Evolutionary conservation across 53 echinoderm and acorn worm genomes (phyloP).

Genomic region (Antedon mediterranea): DNA sequence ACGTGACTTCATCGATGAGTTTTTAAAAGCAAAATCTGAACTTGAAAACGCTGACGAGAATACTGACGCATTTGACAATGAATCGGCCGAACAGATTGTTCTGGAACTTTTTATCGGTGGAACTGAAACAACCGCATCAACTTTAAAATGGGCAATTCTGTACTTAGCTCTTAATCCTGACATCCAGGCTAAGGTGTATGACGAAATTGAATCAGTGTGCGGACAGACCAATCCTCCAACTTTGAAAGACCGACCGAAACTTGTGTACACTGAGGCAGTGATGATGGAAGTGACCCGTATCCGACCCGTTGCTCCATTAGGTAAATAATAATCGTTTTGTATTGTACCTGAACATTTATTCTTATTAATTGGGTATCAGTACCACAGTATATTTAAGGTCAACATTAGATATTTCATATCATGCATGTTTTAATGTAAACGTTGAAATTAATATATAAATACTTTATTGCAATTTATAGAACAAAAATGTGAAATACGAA

Average conservation of each 20-base stretch:
- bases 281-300: slow-evolving; percentile 19
- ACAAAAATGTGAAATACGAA: too few relatives aligned
- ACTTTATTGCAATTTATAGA: too few relatives aligned
- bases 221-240: slow-evolving; percentile 23
- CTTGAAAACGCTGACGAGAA: neutral
- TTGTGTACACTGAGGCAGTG: slow-evolving; percentile 28
- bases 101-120: slow-evolving; percentile 33
- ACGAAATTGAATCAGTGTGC: slow-evolving; percentile 23
- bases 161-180: slow-evolving; percentile 6
- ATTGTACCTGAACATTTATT: too few relatives aligned
- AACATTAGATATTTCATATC: too few relatives aligned
- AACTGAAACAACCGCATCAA: slow-evolving; percentile 36
- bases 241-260: slow-evolving; percentile 25
- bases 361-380: too few relatives aligned
- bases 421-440: too few relatives aligned
- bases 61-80: slow-evolving; percentile 14
- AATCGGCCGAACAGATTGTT: slow-evolving; percentile 22
- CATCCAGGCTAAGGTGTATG: slow-evolving; percentile 19
- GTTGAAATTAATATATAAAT: too few relatives aligned
- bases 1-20: neutral
- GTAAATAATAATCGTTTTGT: too few relatives aligned
- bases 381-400: too few relatives aligned
- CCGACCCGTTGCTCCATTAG: neutral
- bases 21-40: neutral
- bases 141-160: slow-evolving; percentile 24